These are phyloP conservation scores for Agrenia bidenticulata DNA, from an alignment of 2,888 invertebrate genomes.

Conservation along the genomic window DNA sequence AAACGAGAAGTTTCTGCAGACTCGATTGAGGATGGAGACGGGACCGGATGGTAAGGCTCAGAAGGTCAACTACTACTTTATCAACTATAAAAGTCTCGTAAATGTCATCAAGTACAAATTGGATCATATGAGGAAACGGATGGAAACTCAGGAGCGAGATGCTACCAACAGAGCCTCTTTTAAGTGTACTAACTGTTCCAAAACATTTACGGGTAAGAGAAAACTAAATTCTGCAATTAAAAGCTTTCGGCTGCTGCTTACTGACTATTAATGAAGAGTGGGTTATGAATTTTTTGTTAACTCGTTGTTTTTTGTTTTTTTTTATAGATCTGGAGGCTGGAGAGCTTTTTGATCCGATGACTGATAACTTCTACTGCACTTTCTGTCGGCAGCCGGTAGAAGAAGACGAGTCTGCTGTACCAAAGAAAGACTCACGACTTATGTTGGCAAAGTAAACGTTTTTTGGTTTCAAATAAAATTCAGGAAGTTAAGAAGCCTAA, in stretches of 20 bases:
- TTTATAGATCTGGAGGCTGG: constrained; percentile 42
- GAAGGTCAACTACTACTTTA: constrained; percentile 95
- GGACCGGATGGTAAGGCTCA: constrained; percentile 91
- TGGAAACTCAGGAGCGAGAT: constrained; percentile 93
- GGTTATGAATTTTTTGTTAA: constrained; percentile 61
- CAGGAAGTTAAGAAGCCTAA: too few relatives aligned
- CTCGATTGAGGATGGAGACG: constrained; percentile 90
- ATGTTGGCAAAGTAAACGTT: constrained; percentile 72
- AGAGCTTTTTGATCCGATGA: constrained; percentile 66
- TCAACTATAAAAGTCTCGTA: constrained; percentile 82
- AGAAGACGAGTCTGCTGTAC: constrained; percentile 89
- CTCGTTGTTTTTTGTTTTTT: background rate
- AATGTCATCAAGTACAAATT: constrained; percentile 97
- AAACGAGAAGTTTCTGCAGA: constrained; percentile 91
- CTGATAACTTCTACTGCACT: constrained; percentile 84
- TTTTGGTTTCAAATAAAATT: too few relatives aligned
- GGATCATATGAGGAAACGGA: constrained; percentile 90
- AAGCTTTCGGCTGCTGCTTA: too few relatives aligned
- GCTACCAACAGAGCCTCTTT: constrained; percentile 94
- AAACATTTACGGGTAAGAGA: constrained; percentile 95
- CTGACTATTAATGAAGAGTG: constrained; percentile 60
- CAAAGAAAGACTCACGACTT: constrained; percentile 88
- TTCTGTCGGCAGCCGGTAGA: constrained; percentile 86
- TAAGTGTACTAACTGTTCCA: constrained; percentile 84
- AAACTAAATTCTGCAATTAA: too few relatives aligned